These are phyloP conservation scores for Archips crataeganus DNA, from an alignment of 2,888 invertebrate genomes.

Conservation along the genomic window DNA sequence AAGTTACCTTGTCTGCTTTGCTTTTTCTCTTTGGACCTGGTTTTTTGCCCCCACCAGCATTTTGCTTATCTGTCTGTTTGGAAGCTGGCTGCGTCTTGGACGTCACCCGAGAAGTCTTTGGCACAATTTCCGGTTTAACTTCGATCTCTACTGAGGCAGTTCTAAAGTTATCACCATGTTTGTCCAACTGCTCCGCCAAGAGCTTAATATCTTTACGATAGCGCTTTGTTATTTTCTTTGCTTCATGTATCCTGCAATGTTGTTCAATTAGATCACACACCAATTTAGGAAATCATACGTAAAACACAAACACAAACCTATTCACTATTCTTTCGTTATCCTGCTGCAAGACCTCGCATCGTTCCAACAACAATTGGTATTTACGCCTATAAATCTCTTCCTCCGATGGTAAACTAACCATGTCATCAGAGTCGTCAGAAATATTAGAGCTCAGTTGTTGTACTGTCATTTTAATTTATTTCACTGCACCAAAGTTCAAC, in stretches of 20 bases:
- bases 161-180: constrained; percentile 89
- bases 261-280: constrained; percentile 48
- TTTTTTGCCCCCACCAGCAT: constrained; percentile 65
- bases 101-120: constrained; percentile 57
- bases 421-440: constrained; percentile 85
- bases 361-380: constrained; percentile 89
- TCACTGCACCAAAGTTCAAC: constrained; percentile 78
- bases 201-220: constrained; percentile 89
- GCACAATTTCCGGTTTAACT: constrained; percentile 67
- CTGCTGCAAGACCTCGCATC: constrained; percentile 91
- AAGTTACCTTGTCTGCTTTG: constrained; percentile 84
- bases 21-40: constrained; percentile 85
- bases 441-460: constrained; percentile 83
- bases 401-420: constrained; percentile 85
- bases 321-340: constrained; percentile 91
- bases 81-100: constrained; percentile 60
- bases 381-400: constrained; percentile 90
- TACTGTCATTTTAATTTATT: constrained; percentile 86
- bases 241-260: constrained; percentile 88
- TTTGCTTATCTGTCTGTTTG: constrained; percentile 72
- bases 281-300: constrained; percentile 46
- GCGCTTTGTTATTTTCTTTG: constrained; percentile 88
- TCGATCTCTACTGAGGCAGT: constrained; percentile 87
- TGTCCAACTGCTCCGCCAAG: constrained; percentile 88
- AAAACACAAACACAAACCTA: constrained; percentile 76